These are phyloP conservation scores for Nipponacmea schrenckii DNA, from an alignment of 2,888 invertebrate species.

Conservation along the genomic window DNA sequence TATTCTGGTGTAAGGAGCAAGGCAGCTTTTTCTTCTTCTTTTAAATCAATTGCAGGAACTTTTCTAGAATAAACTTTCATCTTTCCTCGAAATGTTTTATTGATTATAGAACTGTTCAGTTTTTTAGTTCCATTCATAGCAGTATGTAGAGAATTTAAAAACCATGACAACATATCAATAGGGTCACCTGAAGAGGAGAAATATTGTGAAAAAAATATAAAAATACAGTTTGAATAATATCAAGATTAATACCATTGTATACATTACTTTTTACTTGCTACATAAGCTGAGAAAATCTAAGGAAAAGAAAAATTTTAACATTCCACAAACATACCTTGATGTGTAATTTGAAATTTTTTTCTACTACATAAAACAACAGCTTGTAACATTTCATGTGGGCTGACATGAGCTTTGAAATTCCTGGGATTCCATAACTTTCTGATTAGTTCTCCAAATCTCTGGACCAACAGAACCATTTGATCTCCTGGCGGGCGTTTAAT, in stretches of 20 bases:
- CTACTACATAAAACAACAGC: conserved; percentile 97
- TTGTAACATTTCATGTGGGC: conserved; percentile 99
- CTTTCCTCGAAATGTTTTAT: conserved; percentile 85
- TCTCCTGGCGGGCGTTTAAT: conserved; percentile 94
- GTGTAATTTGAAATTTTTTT: conserved; percentile 96
- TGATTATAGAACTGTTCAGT: conserved; percentile 84
- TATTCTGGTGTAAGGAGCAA: conserved; percentile 86
- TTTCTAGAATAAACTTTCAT: conserved; percentile 76
- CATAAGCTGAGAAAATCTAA: no score
- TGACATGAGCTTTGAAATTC: conserved; percentile 99
- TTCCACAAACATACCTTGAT: conserved; percentile 78
- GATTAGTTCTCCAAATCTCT: conserved; percentile 90
- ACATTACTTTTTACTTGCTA: no score
- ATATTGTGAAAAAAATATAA: background rate
- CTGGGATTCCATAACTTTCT: conserved; percentile 98
- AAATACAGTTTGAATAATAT: no score
- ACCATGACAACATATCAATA: conserved; percentile 97
- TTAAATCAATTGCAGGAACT: conserved; percentile 89
- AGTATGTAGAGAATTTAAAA: conserved; percentile 93
- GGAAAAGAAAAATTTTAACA: no score
- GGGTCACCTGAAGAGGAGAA: conserved; percentile 81
- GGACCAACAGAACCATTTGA: conserved; percentile 87
- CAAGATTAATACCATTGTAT: no score
- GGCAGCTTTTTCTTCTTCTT: conserved; percentile 86
- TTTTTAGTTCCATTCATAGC: conserved; percentile 86